These are phyloP conservation scores for Microtus richardsoni DNA, from an alignment of 2,113 vertebrate species.

Conservation along the genomic window DNA sequence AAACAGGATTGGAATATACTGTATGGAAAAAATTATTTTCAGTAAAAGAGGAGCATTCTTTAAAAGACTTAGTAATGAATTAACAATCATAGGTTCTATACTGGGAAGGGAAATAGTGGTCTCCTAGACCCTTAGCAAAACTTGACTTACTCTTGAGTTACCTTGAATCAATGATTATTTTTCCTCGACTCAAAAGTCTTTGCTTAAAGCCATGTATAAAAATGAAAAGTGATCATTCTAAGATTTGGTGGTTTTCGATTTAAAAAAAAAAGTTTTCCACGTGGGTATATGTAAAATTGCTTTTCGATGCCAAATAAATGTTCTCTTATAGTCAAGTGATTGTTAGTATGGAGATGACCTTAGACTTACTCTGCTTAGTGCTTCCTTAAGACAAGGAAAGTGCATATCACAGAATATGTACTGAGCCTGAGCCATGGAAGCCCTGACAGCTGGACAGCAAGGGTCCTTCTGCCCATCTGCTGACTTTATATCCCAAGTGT, in stretches of 20 bases:
- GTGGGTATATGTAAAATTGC: not conserved
- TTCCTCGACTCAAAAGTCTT: conserved; percentile 36
- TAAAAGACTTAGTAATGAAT: conserved; percentile 51
- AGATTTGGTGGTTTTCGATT: not conserved
- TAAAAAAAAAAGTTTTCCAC: not conserved
- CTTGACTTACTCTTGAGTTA: conserved; percentile 30
- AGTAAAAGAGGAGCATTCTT: conserved; percentile 32
- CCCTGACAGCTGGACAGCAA: not conserved
- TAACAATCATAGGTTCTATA: not conserved
- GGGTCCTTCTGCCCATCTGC: not conserved
- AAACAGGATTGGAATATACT: not conserved
- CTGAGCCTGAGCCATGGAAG: not conserved
- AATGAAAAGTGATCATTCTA: not conserved
- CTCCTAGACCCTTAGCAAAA: conserved; percentile 2
- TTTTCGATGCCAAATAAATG: conserved; percentile 37
- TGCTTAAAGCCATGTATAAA: not conserved
- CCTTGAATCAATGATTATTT: conserved; percentile 41
- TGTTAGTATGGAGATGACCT: not conserved
- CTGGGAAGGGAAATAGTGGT: conserved; percentile 7
- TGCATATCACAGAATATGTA: not conserved
- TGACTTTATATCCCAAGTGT: not conserved
- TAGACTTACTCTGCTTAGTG: not conserved
- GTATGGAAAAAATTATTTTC: not conserved
- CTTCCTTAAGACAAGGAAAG: conserved; percentile 13
- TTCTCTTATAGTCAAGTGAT: conserved; percentile 29